These are phyloP conservation scores for Dolichomitus sp. DNA, from an alignment of 2,888 invertebrate genomes.

Conservation along the genomic window DNA sequence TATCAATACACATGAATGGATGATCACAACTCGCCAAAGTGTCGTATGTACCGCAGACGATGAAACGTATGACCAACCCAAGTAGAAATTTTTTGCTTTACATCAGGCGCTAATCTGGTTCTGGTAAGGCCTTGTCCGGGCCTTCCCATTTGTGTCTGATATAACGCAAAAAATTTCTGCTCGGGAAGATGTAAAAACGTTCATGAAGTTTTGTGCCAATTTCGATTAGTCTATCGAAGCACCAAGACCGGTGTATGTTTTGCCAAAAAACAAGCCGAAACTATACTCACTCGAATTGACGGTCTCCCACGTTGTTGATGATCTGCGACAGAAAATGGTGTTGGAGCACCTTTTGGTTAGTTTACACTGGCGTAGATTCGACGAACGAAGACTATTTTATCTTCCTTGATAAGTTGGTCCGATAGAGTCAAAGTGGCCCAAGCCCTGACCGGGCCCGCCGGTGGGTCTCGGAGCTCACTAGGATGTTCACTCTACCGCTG, in stretches of 20 bases:
- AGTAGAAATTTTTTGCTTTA: too few relatives aligned
- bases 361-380: constrained; percentile 62
- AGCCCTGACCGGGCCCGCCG: constrained; percentile 75
- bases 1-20: not conserved
- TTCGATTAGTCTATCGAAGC: constrained; percentile 85
- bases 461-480: constrained; percentile 64
- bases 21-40: constrained; percentile 21
- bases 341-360: constrained; percentile 76
- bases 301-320: constrained; percentile 47
- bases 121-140: too few relatives aligned
- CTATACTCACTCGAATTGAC: constrained; percentile 78
- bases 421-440: constrained; percentile 31
- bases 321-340: constrained; percentile 79
- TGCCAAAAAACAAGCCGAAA: constrained; percentile 77
- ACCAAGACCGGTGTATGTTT: constrained; percentile 80
- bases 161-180: too few relatives aligned
- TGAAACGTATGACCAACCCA: constrained; percentile 18
- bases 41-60: constrained; percentile 11
- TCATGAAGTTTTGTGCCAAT: constrained; percentile 68
- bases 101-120: too few relatives aligned
- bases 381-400: not conserved
- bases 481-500: constrained; percentile 74
- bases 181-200: constrained; percentile 18
- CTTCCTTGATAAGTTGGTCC: constrained; percentile 4
- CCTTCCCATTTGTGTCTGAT: too few relatives aligned